Base-by-base conservation (phyloP, 1,140 invertebrate species). In the Parasteatoda tepidariorum region DNA sequence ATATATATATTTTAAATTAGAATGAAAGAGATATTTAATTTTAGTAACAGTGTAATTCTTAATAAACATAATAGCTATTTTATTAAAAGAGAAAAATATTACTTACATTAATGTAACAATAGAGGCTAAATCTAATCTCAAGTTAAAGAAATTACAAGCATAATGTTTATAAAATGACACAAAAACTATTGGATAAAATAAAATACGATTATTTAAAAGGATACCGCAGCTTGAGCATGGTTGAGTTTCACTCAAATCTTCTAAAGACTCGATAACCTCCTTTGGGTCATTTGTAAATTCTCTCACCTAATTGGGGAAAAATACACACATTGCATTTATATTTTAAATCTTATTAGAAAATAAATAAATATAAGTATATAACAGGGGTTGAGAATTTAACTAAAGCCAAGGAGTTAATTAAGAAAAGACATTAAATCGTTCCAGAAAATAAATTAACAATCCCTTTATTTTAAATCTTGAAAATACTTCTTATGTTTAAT, bases 251-350 rank as follows among this genome's bases (percentile, higher is more conserved):
- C 89, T 88, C 73, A 93, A 86, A 81, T 91, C 90, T 85, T 92
- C 90, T 85, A 94, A 87, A 18, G 88, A 87, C 84, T 89, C 89
- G 1, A 92, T 88, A 26, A 94, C 89, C 79, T 91, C 91, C 86
- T 91, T 91, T 0, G 91, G 86, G 86, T 93, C 92, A 86, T 88
- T 91, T 9, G 93, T 93, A 84, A 93, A 94, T 86, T 92, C 90
- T 73, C 91, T 89, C 31, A 89, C 85, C 89, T 89, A 84, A n/a
- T n/a, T 28, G 85, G 84, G 67, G 83, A 74, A 67, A 31, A 68
- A 54, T 70, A 33, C 6, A 59, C 18, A 59, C 24, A 22, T 59
- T 2, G n/a, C n/a, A n/a, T n/a, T n/a, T n/a, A n/a, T n/a, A n/a
- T n/a, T n/a, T n/a, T n/a, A n/a, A n/a, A n/a, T n/a, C n/a, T n/a